A percentile compares a stretch with the other conserved stretches of the same genome.
Evolutionary conservation across 2,113 vertebrate genomes (phyloP).

Genomic region (Grammomys dolichurus): DNA sequence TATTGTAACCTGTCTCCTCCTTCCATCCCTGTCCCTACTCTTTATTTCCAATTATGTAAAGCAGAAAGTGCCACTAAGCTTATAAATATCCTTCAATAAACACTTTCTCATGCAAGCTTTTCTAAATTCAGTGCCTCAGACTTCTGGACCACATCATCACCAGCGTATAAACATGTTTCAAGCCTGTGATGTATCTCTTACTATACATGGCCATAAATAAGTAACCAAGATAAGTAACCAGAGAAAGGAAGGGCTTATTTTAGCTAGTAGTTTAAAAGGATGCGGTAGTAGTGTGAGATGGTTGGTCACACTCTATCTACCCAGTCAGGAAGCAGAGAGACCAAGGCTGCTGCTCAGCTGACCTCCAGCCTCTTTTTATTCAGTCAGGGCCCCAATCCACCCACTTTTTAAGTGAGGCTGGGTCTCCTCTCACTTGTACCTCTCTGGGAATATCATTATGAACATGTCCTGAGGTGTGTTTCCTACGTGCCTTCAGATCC

Average conservation of each 20-base stretch:
- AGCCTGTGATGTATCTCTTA: neutral
- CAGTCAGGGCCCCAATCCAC: neutral
- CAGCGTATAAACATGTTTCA: neutral
- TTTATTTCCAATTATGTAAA: constrained; percentile 8
- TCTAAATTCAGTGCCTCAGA: neutral
- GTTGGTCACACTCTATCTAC: neutral
- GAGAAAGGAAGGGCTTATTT: neutral
- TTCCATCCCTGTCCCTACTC: neutral
- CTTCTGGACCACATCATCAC: neutral
- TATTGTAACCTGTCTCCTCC: neutral
- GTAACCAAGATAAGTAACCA: neutral
- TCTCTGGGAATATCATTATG: neutral
- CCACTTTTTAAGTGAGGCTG: neutral
- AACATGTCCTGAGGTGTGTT: neutral
- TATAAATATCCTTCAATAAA: neutral
- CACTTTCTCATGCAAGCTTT: neutral
- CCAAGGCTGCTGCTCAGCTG: neutral
- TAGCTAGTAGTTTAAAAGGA: neutral
- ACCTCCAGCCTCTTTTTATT: neutral
- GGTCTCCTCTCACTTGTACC: neutral
- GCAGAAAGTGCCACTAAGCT: neutral
- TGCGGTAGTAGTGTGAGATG: neutral
- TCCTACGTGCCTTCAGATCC: neutral
- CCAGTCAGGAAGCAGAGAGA: neutral
- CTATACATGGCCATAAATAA: neutral